Evolutionary conservation across 2,888 invertebrate genomes (phyloP), one percentile per base, ranked within the genome.

Genomic region (Macrophya annulata): DNA sequence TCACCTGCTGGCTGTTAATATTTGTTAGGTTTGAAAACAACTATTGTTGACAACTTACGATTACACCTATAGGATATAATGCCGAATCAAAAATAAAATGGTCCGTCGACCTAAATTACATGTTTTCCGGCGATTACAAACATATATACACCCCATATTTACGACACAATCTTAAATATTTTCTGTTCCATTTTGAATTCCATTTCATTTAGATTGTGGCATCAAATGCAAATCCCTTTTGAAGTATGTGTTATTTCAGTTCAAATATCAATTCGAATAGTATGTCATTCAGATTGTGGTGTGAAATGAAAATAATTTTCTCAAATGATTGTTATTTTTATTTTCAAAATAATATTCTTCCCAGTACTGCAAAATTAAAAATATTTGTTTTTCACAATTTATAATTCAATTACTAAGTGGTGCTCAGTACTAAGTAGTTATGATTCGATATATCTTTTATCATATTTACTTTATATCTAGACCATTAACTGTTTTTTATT

Each of bases 381-480:
- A 55, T n/a, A n/a, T 55, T n/a, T 55, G 5, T n/a, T n/a, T 5
- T n/a, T 5, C 4, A 4, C 9, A 55, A 15, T 55, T 55, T 17
- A 55, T 55, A 55, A 55, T 55, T 17, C n/a, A 2, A n/a, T 55
- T n/a, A n/a, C n/a, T n/a, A n/a, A n/a, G n/a, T n/a, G n/a, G n/a
- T n/a, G n/a, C n/a, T n/a, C n/a, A n/a, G n/a, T 55, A 55, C 55
- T 55, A n/a, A 15, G 55, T 55, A n/a, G 55, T 55, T 55, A 55
- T n/a, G 4, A 55, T 3, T 55, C 55, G 5, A 17, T 17, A 15
- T 5, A 55, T 55, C n/a, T 17, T 12, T n/a, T n/a, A n/a, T n/a
- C n/a, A n/a, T n/a, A n/a, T 55, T 2, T 55, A 62, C 62, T 62
- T 21, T 25, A 62, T 62, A 25, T 62, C n/a, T 62, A 12, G n/a